Conservation (phyloP, 2,888 invertebrate genomes). For the Heteromyza rotundicornis region DNA sequence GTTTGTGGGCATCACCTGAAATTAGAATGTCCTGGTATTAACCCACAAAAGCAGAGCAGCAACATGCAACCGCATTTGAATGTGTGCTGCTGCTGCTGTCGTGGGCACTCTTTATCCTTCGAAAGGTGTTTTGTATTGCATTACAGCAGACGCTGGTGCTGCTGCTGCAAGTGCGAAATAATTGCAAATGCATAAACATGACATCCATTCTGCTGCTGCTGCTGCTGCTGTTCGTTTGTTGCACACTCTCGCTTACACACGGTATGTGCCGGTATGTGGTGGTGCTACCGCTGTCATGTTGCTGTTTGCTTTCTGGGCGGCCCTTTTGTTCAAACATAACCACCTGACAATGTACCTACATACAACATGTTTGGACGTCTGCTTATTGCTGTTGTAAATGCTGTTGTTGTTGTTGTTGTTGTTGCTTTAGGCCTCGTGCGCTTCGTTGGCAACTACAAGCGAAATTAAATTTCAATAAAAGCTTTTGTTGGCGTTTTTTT, state of each 20-base stretch:
- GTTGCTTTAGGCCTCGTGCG: conserved; percentile 1
- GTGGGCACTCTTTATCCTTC: too few relatives aligned
- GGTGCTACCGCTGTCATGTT: not conserved
- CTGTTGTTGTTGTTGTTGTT: not conserved
- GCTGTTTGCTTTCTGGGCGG: not conserved
- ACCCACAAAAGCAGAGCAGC: too few relatives aligned
- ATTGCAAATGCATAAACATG: not conserved
- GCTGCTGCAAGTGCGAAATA: conserved; percentile 1
- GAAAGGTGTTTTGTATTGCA: conserved; percentile 4
- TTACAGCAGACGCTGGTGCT: too few relatives aligned
- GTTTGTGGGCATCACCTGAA: too few relatives aligned
- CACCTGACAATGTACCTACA: not conserved
- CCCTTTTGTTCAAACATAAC: conserved; percentile 1
- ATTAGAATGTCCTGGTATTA: too few relatives aligned
- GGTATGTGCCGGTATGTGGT: not conserved
- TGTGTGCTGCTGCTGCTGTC: too few relatives aligned
- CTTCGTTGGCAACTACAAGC: conserved; percentile 42
- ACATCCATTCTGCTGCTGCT: not conserved
- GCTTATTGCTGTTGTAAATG: conserved; percentile 17
- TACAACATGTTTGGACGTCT: conserved; percentile 9
- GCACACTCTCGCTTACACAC: not conserved
- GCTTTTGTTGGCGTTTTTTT: conserved; percentile 22
- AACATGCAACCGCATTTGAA: too few relatives aligned
- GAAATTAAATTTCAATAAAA: conserved; percentile 36
- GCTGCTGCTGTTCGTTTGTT: too few relatives aligned